phyloP scores from a whole-genome alignment of 1,140 invertebrate species.

The Lethrus apterus region DNA sequence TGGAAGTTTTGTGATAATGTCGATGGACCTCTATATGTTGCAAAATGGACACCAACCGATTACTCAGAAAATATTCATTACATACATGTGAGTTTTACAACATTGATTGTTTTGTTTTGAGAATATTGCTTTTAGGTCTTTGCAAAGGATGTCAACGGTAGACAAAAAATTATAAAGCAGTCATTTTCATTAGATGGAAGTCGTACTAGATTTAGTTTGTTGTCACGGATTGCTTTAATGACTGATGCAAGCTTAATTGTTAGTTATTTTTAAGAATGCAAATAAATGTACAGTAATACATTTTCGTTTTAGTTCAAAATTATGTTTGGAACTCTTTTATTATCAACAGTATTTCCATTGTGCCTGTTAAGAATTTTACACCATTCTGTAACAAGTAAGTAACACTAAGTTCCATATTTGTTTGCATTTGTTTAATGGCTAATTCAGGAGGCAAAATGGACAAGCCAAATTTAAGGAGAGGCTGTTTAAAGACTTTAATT shows the following conservation, averaged over 20 bases:
- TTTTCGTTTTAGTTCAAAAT: slow-evolving; percentile 57
- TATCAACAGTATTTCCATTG: slow-evolving; percentile 57
- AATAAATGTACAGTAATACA: slow-evolving; percentile 6
- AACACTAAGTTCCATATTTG: not conserved
- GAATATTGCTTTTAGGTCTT: slow-evolving; percentile 46
- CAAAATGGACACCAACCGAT: slow-evolving; percentile 59
- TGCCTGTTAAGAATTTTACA: slow-evolving; percentile 51
- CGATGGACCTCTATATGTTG: slow-evolving; percentile 63
- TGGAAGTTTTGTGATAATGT: slow-evolving; percentile 56
- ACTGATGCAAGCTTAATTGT: slow-evolving; percentile 63
- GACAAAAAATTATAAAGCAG: slow-evolving; percentile 52
- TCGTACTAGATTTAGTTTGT: slow-evolving; percentile 53
- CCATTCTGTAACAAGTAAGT: slow-evolving; percentile 47
- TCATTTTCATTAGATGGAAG: slow-evolving; percentile 72
- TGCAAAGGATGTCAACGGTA: slow-evolving; percentile 54
- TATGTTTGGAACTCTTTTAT: slow-evolving; percentile 54
- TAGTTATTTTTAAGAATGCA: slow-evolving; percentile 40
- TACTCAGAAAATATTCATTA: slow-evolving; percentile 63
- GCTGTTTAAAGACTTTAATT: slow-evolving; percentile 47
- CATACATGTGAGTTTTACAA: slow-evolving; percentile 56
- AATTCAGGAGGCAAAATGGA: slow-evolving; percentile 44
- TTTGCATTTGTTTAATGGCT: slow-evolving; percentile 7
- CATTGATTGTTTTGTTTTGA: no score
- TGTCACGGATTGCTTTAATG: slow-evolving; percentile 66
- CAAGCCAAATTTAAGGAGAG: slow-evolving; percentile 47